Conservation (phyloP, 2,888 invertebrate species). For the Celastrina argiolus region DNA sequence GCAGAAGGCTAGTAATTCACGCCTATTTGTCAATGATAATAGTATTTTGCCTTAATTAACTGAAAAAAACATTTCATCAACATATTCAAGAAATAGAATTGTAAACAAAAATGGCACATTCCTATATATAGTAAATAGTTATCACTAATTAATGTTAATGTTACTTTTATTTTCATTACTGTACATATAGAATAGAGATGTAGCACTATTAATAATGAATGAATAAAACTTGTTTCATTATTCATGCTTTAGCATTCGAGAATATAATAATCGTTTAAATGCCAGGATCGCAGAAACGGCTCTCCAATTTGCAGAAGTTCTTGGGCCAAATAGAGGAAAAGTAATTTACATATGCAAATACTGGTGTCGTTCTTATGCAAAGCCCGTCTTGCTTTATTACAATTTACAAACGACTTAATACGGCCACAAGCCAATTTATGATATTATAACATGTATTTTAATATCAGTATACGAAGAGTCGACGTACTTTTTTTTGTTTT, state of each 20-base stretch:
- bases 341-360: slow-evolving; percentile 76
- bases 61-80: too few relatives aligned
- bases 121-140: too few relatives aligned
- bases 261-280: slow-evolving; percentile 24
- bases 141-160: too few relatives aligned
- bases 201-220: not conserved
- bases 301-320: slow-evolving; percentile 62
- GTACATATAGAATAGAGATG: not conserved
- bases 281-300: slow-evolving; percentile 35
- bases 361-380: slow-evolving; percentile 67
- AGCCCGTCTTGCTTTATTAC: slow-evolving; percentile 70
- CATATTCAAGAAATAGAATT: too few relatives aligned
- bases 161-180: not conserved
- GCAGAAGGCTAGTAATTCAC: too few relatives aligned
- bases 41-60: too few relatives aligned
- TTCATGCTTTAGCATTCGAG: not conserved
- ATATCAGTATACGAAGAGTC: too few relatives aligned
- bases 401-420: slow-evolving; percentile 70
- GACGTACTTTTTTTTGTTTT: too few relatives aligned
- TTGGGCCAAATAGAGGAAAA: slow-evolving; percentile 69
- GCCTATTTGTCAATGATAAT: too few relatives aligned
- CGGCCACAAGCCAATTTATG: not conserved
- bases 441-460: not conserved
- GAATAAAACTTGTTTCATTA: slow-evolving; percentile 4
- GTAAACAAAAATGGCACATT: too few relatives aligned